Percentiles rank a stretch among this genome's conserved stretches.
Conservation (phyloP, 2,113 vertebrate species). For the Anolis sagrei region DNA sequence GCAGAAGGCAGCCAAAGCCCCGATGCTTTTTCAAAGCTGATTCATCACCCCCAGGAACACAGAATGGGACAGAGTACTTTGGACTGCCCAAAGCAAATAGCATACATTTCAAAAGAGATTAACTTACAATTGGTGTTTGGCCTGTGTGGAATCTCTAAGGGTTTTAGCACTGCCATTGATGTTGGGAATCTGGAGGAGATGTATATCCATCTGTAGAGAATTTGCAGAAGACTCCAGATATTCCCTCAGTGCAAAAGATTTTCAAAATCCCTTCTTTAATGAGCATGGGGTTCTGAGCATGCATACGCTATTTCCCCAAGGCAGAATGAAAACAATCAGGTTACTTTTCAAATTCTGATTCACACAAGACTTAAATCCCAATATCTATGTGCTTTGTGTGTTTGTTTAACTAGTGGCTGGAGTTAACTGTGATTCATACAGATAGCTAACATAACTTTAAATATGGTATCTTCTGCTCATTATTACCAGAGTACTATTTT, state of each 20-base stretch:
- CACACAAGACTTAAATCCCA: background rate
- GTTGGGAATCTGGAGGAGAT: background rate
- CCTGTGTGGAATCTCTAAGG: background rate
- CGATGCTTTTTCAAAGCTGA: background rate
- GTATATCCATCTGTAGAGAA: conserved; percentile 1
- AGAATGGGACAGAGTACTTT: background rate
- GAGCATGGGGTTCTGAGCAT: background rate
- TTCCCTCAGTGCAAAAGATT: background rate
- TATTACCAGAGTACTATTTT: background rate
- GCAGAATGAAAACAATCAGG: background rate
- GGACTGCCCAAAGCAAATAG: conserved; percentile 5
- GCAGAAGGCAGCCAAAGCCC: background rate
- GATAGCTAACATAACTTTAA: background rate
- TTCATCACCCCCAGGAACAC: background rate
- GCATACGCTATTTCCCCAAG: background rate
- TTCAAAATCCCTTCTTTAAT: background rate
- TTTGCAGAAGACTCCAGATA: background rate
- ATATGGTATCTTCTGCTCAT: background rate
- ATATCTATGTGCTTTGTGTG: background rate
- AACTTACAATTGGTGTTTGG: background rate
- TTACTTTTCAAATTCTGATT: background rate
- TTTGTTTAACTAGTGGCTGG: background rate
- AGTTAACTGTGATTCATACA: background rate
- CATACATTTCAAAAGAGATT: conserved; percentile 18
- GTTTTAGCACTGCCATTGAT: background rate